Evolutionary conservation across 2,113 vertebrate species (phyloP), one percentile per base, ranked within the genome.

Genomic region (Asarcornis scutulata): DNA sequence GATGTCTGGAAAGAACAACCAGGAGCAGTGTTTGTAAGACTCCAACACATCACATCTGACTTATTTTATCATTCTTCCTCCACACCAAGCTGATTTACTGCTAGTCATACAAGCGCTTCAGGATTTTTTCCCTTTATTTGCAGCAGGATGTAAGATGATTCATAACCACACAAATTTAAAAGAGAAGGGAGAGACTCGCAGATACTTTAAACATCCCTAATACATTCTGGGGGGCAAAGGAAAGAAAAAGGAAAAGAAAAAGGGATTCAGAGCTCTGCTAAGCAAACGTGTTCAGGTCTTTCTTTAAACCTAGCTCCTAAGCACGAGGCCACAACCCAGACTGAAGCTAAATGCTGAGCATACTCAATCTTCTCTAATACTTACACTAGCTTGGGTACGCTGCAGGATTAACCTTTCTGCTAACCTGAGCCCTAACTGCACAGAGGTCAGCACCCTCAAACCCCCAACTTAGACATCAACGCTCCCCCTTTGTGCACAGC

Each of bases 101-200:
- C 53, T 6, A 63, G 32, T 40, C 71, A 75, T 48, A 52, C 15
- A 75, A 44, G 22, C 52, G 64, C 56, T 68, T 72, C 29, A 83
- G 66, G 62, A 89, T 44, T 89, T 76, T 75, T 79, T 31, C 58
- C 36, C 58, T 86, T 95, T 94, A 69, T 73, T 76, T 93, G 58
- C 50, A 89, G 40, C 31, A 85, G 55, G 59, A 64, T 88, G 72
- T 18, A 1, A 12, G 18, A 89, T 67, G 46, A 89, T 73, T 86
- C 74, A 75, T 25, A 92, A 87, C 53, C 59, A 62, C 56, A 79
- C 22, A 29, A 72, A 66, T 85, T 59, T 79, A 12, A 72, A 85
- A 53, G 40, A 75, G 25, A 66, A 29, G 31, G 71, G 52, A 42
- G 9, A 58, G 26, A 58, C 40, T 71, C 38, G 18, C 13, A 46